Percentiles rank a stretch among this genome's conserved stretches.
Evolutionary conservation across 2,888 invertebrate genomes (phyloP).

Genomic region (Scrobipalpa costella): DNA sequence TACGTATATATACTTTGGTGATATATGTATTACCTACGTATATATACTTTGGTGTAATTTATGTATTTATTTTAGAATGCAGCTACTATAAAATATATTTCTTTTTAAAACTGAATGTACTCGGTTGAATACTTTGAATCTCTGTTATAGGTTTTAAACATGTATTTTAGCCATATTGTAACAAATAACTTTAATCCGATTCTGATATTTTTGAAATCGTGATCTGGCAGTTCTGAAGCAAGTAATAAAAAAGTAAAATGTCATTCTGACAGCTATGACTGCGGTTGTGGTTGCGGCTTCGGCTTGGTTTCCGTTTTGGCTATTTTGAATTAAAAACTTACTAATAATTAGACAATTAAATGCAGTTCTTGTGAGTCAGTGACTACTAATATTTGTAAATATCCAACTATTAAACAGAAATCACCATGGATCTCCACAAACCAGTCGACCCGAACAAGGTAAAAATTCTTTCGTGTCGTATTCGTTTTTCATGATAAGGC

Average conservation of each 20-base stretch:
- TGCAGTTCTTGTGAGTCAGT: neutral
- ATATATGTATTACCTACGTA: too few species aligned
- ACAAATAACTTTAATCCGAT: too few species aligned
- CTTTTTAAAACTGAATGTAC: too few species aligned
- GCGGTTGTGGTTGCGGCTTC: slow-evolving; percentile 28
- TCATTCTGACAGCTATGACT: slow-evolving; percentile 35
- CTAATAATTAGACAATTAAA: neutral
- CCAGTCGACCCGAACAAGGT: slow-evolving; percentile 77
- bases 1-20: too few species aligned
- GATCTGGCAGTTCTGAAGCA: slow-evolving; percentile 11
- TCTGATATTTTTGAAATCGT: neutral
- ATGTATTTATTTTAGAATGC: too few species aligned
- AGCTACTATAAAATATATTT: too few species aligned
- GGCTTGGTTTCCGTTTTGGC: neutral
- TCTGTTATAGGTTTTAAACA: too few species aligned
- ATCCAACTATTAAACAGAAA: neutral
- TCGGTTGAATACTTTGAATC: too few species aligned
- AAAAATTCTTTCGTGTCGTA: slow-evolving; percentile 31
- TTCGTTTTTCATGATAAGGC: slow-evolving; percentile 33
- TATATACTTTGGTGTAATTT: too few species aligned
- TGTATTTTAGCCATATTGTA: too few species aligned
- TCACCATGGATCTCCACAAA: slow-evolving; percentile 71
- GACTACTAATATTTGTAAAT: neutral
- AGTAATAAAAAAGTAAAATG: slow-evolving; percentile 25
- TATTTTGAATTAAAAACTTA: neutral